Base-by-base conservation (phyloP, 1,140 invertebrate genomes). In the Sarcophaga peregrina region DNA sequence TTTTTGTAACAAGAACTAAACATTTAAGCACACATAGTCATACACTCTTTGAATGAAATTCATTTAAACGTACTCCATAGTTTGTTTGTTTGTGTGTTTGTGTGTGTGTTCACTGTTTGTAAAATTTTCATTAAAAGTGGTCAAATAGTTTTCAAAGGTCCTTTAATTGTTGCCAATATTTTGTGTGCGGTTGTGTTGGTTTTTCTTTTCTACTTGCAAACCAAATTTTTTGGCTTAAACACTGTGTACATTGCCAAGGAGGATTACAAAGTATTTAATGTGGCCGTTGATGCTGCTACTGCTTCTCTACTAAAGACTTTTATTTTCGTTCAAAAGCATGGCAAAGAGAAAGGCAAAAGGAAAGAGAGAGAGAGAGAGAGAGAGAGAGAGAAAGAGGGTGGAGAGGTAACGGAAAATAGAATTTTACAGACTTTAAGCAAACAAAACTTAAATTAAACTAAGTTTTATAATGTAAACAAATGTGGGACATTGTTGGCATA, bases 391-490 rank as follows among this genome's bases (percentile, higher is more conserved):
- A 37, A 37, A 37, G 5, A 62, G n/a, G 15, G 11, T 0, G 15
- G 11, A 62, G 54, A 15, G 54, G 13, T 4, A 15, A 58, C 6
- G 20, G 62, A 20, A 68, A 68, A 68, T 20, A 7, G 62, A 68
- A 20, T 68, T 58, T 58, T 20, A 20, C 62, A 68, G 62, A 68
- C 62, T 68, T 17, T 68, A 17, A 9, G 6, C 20, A 68, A 68
- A 68, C 62, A 68, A 68, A 68, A 68, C 62, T 68, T 68, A 68
- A 68, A 68, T 68, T 68, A 68, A 68, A 68, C 54, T 58, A 58
- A 13, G 54, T 58, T n/a, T 13, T 58, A n/a, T 4, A 13, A 37
- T 13, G n/a, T 58, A 58, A 10, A 58, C 54, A 58, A 58, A 58
- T 13, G n/a, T 13, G 11, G 9, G 4, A 37, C 25, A 37, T 37